These are phyloP conservation scores for Calephelis perditalis DNA, from an alignment of 2,888 invertebrate genomes.

Conservation along the genomic window DNA sequence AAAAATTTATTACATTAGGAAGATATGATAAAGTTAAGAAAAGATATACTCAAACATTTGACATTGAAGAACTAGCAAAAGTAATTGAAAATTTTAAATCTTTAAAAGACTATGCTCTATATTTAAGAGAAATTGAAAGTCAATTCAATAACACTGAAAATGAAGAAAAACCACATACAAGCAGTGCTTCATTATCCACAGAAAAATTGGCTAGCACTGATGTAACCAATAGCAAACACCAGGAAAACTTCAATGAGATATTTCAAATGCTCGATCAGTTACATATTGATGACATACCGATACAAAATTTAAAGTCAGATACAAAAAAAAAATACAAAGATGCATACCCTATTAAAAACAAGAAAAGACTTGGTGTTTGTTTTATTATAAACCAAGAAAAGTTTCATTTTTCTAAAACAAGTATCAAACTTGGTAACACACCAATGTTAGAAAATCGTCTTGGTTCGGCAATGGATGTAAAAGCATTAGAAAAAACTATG, in stretches of 20 bases:
- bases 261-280: constrained; percentile 41
- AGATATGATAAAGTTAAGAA: constrained; percentile 25
- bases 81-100: constrained; percentile 51
- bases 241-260: constrained; percentile 41
- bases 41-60: constrained; percentile 33
- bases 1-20: constrained; percentile 49
- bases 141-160: constrained; percentile 32
- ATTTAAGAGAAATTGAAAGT: constrained; percentile 44
- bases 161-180: constrained; percentile 12
- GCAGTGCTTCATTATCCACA: constrained; percentile 27
- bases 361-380: constrained; percentile 55
- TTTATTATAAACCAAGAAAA: constrained; percentile 64
- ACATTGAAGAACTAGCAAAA: constrained; percentile 44
- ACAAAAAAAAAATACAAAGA: constrained; percentile 37
- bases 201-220: constrained; percentile 28
- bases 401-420: constrained; percentile 55
- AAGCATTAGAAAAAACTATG: constrained; percentile 51
- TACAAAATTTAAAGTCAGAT: constrained; percentile 47
- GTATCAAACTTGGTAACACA: constrained; percentile 40
- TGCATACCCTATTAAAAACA: constrained; percentile 52
- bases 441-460: constrained; percentile 40
- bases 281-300: constrained; percentile 37
- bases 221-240: constrained; percentile 24
- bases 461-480: constrained; percentile 54
- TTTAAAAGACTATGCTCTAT: constrained; percentile 40